Conservation (phyloP, 2,797 vertebrate species). For the Pseudocheirus occidentalis region DNA sequence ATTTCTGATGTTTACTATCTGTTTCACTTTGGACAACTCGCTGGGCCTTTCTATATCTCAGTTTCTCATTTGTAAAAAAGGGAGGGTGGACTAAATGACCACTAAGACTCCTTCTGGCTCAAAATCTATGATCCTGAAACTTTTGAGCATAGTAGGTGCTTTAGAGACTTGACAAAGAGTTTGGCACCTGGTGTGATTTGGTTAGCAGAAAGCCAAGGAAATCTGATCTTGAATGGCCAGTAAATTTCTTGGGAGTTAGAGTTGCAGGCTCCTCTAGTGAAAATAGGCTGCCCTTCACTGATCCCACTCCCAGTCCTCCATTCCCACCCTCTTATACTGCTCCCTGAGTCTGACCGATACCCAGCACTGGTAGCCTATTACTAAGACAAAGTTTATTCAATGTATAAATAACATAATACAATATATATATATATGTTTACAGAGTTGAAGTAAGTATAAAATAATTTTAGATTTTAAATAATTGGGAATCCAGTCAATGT, state of each 20-base stretch:
- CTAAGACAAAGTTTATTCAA: background rate
- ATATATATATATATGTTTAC: background rate
- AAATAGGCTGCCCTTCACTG: no score
- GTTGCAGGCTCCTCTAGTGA: background rate
- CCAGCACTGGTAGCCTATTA: background rate
- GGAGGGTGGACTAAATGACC: background rate
- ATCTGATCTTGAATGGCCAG: background rate
- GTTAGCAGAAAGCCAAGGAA: background rate
- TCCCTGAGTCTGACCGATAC: background rate
- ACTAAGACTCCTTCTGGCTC: background rate
- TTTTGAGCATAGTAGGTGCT: background rate
- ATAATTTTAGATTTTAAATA: background rate
- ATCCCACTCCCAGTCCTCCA: no score
- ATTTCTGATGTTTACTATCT: background rate
- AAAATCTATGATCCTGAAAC: background rate
- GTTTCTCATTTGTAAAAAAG: background rate
- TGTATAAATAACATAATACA: background rate
- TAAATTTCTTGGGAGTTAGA: background rate
- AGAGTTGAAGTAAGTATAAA: background rate
- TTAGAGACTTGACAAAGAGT: background rate
- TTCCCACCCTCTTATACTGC: background rate
- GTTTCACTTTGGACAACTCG: background rate
- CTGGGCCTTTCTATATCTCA: background rate
- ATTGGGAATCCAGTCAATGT: background rate
- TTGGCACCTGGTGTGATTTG: background rate